A percentile compares a stretch with the other conserved stretches of the same genome.
Conservation (phyloP, 2,113 vertebrate genomes). For the Morone chrysops region DNA sequence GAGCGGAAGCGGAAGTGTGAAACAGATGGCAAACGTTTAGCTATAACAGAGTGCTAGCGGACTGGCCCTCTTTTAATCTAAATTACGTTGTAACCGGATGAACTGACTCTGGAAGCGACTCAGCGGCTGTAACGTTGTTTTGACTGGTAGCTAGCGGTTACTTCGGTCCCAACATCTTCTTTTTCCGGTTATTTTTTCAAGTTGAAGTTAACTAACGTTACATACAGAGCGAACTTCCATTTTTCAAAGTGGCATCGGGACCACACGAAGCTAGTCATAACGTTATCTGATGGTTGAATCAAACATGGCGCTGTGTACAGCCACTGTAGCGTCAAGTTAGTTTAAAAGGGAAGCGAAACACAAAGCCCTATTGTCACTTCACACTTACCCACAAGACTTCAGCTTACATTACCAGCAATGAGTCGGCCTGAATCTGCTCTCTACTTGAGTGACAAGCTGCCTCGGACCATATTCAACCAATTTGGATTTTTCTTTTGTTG, state of each 20-base stretch:
- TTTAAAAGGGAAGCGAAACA: slow-evolving; percentile 14
- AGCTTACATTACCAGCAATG: neutral
- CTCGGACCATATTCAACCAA: neutral
- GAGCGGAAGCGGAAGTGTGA: no score
- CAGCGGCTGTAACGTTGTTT: neutral
- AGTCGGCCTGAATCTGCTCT: neutral
- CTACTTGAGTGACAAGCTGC: neutral
- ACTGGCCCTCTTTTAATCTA: neutral
- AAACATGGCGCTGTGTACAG: slow-evolving; percentile 13
- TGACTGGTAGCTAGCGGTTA: neutral
- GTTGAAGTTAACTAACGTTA: neutral
- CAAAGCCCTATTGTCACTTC: neutral
- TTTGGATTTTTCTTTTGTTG: no score
- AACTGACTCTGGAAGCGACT: no score
- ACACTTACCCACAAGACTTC: slow-evolving; percentile 42
- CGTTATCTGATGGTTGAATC: no score
- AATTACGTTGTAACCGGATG: neutral
- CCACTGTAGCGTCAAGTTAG: neutral
- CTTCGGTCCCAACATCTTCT: neutral
- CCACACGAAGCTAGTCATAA: no score
- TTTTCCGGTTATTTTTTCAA: neutral
- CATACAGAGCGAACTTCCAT: neutral
- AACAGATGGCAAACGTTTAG: neutral
- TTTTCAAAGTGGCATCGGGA: neutral
- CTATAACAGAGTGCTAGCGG: no score